Percentiles rank a stretch among this genome's conserved stretches.
These are phyloP conservation scores for Eupithecia centaureata DNA, from an alignment of 2,888 invertebrate species.

Conservation along the genomic window DNA sequence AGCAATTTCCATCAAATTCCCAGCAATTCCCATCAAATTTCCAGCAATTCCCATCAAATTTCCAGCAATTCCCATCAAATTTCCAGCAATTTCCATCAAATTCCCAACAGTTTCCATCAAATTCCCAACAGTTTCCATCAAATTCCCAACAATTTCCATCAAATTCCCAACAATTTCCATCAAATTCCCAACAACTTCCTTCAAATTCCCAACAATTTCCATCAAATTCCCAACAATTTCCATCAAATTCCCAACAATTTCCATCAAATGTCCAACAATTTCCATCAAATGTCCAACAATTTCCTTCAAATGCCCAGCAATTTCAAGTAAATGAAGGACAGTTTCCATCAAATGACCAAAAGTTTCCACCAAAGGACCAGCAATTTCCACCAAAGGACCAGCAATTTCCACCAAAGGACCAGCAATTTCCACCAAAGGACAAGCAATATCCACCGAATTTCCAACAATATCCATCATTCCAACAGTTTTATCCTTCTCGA, in stretches of 20 bases:
- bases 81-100: not conserved
- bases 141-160: not conserved
- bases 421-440: not conserved
- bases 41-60: not conserved
- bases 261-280: not conserved
- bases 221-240: not conserved
- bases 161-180: not conserved
- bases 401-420: not conserved
- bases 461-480: not conserved
- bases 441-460: not conserved
- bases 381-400: not conserved
- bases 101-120: not conserved
- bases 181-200: not conserved
- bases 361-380: not conserved
- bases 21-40: not conserved
- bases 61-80: not conserved
- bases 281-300: not conserved
- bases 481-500: not conserved
- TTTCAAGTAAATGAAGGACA: too few species aligned
- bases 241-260: not conserved
- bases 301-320: not conserved
- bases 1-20: not conserved
- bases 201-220: not conserved
- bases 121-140: not conserved
- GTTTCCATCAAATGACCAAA: not conserved